These are phyloP conservation scores for Zingel zingel DNA, from an alignment of 2,113 vertebrate species.

Conservation along the genomic window DNA sequence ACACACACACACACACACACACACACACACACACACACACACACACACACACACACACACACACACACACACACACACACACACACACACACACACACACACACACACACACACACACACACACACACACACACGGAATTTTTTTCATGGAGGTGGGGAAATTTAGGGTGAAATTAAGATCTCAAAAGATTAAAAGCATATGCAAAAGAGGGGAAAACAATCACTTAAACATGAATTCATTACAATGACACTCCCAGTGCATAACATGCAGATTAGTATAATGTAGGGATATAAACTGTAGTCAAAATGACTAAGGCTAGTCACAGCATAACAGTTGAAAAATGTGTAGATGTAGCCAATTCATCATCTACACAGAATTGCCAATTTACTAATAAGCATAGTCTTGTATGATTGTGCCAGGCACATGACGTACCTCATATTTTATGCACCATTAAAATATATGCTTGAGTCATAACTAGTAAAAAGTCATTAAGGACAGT, in stretches of 20 bases:
- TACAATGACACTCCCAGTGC: not conserved
- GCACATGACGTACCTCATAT: no score
- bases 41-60: no score
- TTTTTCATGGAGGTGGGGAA: not conserved
- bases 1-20: no score
- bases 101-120: no score
- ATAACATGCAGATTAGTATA: not conserved
- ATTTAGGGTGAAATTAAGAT: not conserved
- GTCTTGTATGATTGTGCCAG: not conserved
- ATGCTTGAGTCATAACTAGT: not conserved
- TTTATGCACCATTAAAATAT: not conserved
- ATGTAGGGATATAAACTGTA: not conserved
- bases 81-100: no score
- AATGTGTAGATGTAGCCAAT: not conserved
- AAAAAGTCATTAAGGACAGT: not conserved
- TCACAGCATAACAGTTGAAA: not conserved
- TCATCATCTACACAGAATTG: no score
- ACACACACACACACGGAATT: no score
- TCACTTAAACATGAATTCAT: not conserved
- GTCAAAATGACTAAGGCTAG: not conserved
- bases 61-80: no score
- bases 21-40: no score
- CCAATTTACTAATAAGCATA: not conserved
- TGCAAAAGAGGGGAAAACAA: not conserved
- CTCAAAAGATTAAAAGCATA: not conserved